phyloP scores from a whole-genome alignment of 2,888 invertebrate species.

The Prosopocoilus inquinatus region DNA sequence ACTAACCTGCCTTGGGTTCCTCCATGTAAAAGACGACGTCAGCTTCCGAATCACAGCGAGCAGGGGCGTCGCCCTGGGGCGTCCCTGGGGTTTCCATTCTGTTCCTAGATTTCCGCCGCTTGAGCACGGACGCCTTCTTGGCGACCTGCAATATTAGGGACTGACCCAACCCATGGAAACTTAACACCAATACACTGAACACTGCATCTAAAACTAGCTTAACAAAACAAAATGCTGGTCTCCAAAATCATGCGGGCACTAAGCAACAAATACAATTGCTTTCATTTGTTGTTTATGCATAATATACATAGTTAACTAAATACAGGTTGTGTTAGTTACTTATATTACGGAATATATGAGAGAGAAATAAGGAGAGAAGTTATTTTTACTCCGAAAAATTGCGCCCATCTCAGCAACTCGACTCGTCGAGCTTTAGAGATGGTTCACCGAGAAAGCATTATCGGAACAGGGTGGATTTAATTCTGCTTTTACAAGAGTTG shows the following conservation, averaged over 20 bases:
- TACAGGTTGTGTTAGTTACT: too few relatives aligned
- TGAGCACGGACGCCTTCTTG: conserved; percentile 70
- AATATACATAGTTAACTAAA: too few relatives aligned
- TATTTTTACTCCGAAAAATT: too few relatives aligned
- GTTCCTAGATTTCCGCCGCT: conserved; percentile 66
- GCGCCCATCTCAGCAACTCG: too few relatives aligned
- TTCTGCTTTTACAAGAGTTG: too few relatives aligned
- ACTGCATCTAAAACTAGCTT: conserved; percentile 48
- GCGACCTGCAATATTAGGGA: conserved; percentile 72
- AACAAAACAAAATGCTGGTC: conserved; percentile 22
- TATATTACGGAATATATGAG: too few relatives aligned
- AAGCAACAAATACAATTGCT: too few relatives aligned
- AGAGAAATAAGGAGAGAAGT: too few relatives aligned
- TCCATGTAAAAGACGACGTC: conserved; percentile 67
- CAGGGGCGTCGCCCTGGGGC: conserved; percentile 37
- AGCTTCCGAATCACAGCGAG: conserved; percentile 58
- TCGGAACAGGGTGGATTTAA: too few relatives aligned
- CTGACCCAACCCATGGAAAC: conserved; percentile 57
- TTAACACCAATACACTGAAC: conserved; percentile 51
- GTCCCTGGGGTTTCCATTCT: conserved; percentile 57
- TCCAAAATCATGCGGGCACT: conserved; percentile 9
- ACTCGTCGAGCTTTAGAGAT: too few relatives aligned
- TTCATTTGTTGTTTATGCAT: too few relatives aligned
- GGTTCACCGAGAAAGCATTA: too few relatives aligned
- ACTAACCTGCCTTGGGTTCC: conserved; percentile 60